Evolutionary conservation across 2,888 invertebrate species (phyloP), one percentile per base, ranked within the genome.

Genomic region (Chloroclysta siterata): DNA sequence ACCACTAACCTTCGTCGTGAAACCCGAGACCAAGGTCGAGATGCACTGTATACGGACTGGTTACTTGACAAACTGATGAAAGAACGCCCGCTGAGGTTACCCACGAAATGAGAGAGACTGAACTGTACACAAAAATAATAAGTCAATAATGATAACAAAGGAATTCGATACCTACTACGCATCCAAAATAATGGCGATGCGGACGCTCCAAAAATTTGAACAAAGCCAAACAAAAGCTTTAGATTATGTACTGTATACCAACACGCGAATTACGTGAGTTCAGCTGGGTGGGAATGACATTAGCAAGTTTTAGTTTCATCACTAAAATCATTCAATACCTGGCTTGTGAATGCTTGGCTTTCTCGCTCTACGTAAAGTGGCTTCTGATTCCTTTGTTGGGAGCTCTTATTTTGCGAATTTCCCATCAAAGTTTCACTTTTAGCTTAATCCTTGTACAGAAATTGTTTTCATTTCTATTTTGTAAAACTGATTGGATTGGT

Each of bases 21-120:
- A 76, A 94, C 89, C 77, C 95, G 94, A 78, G 95, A 95, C 94
- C 95, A 95, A 81, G 95, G 95, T 80, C 94, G 94, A 73, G 94
- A 94, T 81, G 94, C 91, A 84, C 94, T 95, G 83, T 92, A 94
- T 65, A 92, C 93, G 36, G 94, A 94, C 84, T 94, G 94, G 83
- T 93, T 94, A 81, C 94, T 95, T 70, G 90, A 90, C 70, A 93
- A 86, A 81, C 95, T 95, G 69, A 88, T 84, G 86, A 94, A 94
- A 72, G 94, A 95, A 79, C 94, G 93, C 76, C 94, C 94, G 87
- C 94, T 94, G 77, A 94, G 88, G 87, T 94, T 94, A 79, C 91
- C 93, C 80, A 93, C 92, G 83, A 94, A 94, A 88, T 94, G 93
- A 75, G 94, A 90, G 78, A 94, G 85, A 78, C 93, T 94, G 79